phyloP scores from a whole-genome alignment of 2,113 vertebrate genomes.

The Dendrocopos noguchii region DNA sequence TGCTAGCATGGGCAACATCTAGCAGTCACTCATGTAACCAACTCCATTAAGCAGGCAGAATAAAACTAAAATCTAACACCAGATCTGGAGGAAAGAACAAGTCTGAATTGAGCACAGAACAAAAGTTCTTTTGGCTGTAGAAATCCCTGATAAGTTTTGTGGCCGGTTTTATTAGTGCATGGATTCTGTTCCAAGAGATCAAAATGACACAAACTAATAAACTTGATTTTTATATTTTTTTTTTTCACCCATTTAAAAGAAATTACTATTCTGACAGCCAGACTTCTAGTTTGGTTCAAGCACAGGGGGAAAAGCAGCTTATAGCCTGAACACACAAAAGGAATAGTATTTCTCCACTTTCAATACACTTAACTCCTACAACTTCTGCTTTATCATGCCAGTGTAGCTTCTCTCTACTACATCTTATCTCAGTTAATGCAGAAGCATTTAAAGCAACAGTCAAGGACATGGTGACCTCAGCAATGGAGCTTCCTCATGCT shows the following conservation, averaged over 20 bases:
- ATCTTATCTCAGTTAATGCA: conserved; percentile 38
- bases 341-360: not conserved
- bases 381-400: not conserved
- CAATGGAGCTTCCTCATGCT: not conserved
- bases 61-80: not conserved
- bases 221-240: fast-evolving
- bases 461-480: conserved; percentile 12
- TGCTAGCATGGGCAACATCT: not conserved
- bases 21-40: not conserved
- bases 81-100: not conserved
- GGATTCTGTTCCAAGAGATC: not conserved
- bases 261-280: not conserved
- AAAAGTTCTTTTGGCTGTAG: not conserved
- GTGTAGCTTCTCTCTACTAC: not conserved
- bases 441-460: not conserved
- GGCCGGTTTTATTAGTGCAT: not conserved
- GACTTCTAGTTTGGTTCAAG: not conserved
- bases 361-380: not conserved
- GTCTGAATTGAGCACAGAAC: not conserved
- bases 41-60: not conserved
- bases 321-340: not conserved
- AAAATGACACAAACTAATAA: not conserved
- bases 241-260: not conserved
- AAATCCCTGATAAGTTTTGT: not conserved
- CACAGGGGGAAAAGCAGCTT: not conserved